phyloP scores from a whole-genome alignment of 2,113 vertebrate genomes.

The human region DNA sequence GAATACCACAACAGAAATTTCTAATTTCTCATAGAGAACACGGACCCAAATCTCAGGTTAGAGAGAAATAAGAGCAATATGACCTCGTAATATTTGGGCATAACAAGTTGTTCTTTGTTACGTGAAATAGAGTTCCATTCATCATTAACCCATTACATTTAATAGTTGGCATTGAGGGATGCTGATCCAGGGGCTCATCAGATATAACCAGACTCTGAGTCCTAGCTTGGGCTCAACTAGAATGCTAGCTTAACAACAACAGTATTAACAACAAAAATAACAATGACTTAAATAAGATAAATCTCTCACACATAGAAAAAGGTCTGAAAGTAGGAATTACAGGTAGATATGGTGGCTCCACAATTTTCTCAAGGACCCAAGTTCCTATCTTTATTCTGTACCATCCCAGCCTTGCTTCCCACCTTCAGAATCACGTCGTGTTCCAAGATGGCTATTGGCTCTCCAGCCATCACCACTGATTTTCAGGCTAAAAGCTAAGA shows the following conservation, averaged over 20 bases:
- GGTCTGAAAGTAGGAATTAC: background rate
- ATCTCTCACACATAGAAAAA: background rate
- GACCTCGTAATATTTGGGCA: background rate
- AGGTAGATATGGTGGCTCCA: background rate
- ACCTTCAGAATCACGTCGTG: background rate
- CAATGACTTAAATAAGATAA: background rate
- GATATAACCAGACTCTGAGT: background rate
- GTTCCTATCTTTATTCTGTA: background rate
- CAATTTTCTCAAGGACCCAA: background rate
- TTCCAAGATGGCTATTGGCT: background rate
- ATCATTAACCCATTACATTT: background rate
- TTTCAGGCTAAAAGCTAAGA: background rate
- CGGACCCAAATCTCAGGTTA: background rate
- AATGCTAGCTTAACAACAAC: background rate
- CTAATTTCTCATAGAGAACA: background rate
- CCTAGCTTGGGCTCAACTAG: background rate
- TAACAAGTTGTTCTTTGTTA: background rate
- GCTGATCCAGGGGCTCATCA: background rate
- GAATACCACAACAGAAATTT: background rate
- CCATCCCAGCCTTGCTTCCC: background rate
- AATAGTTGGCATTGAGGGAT: background rate
- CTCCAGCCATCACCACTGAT: background rate
- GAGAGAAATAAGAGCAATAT: background rate
- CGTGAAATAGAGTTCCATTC: background rate
- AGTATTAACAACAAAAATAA: background rate